Conservation (phyloP, 2,888 invertebrate species). For the Agriopis marginaria region DNA sequence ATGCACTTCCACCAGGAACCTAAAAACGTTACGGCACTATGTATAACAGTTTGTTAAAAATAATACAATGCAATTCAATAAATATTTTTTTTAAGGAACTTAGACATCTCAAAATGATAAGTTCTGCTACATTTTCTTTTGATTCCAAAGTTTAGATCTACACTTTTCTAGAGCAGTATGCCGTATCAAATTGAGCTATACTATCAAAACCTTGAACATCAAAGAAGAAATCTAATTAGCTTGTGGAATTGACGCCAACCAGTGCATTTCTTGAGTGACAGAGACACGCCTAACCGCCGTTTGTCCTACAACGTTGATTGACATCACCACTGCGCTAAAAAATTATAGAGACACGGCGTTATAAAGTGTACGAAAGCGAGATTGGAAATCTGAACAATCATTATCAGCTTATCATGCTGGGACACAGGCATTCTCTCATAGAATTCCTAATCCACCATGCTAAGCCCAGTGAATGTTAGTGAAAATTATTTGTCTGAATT, state of each 20-base stretch:
- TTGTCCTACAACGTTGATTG: slow-evolving; percentile 28
- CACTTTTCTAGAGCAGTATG: slow-evolving; percentile 2
- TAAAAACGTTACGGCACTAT: too few relatives aligned
- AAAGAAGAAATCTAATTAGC: slow-evolving; percentile 31
- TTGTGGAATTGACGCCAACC: slow-evolving; percentile 18
- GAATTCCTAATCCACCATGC: too few relatives aligned
- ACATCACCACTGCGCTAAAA: slow-evolving; percentile 10
- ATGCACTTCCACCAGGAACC: too few relatives aligned
- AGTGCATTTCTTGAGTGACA: slow-evolving; percentile 32
- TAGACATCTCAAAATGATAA: too few relatives aligned
- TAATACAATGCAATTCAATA: not conserved
- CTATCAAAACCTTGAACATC: slow-evolving; percentile 21
- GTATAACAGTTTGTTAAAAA: too few relatives aligned
- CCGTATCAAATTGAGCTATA: slow-evolving; percentile 18
- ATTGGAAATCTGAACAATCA: not conserved
- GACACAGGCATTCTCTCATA: too few relatives aligned
- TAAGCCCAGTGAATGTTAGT: too few relatives aligned
- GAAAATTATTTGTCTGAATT: too few relatives aligned
- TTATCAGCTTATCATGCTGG: too few relatives aligned
- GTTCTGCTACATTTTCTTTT: not conserved
- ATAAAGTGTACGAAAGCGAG: not conserved
- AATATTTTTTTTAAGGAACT: too few relatives aligned
- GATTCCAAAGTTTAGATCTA: not conserved
- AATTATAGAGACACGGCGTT: slow-evolving; percentile 8
- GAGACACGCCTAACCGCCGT: slow-evolving; percentile 20